Percentiles rank a stretch among this genome's conserved stretches.
Conservation (phyloP, 2,797 vertebrate genomes). For the Spondyliosoma cantharus region DNA sequence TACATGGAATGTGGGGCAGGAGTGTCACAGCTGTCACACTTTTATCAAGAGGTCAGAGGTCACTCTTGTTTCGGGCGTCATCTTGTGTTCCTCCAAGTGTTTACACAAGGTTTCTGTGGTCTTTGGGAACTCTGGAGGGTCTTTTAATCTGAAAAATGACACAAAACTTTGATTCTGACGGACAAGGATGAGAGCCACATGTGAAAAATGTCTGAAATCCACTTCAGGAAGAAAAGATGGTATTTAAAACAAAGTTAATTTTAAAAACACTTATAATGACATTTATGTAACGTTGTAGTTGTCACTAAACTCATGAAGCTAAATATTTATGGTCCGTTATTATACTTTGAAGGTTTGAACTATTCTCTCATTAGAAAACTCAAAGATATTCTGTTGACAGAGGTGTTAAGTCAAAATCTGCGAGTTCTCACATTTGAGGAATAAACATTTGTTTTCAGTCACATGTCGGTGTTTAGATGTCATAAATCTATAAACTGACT, state of each 20-base stretch:
- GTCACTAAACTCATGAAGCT: too few species aligned
- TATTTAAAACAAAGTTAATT: not conserved
- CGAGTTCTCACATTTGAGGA: too few species aligned
- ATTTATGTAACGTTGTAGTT: too few species aligned
- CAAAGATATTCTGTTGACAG: too few species aligned
- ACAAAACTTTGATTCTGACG: not conserved
- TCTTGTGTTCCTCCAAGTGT: not conserved
- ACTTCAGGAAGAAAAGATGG: not conserved
- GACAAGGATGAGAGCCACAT: too few species aligned
- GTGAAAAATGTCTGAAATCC: not conserved
- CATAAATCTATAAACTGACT: too few species aligned
- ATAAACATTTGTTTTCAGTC: too few species aligned
- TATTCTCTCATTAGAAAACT: too few species aligned
- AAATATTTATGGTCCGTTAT: too few species aligned
- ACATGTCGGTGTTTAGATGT: too few species aligned
- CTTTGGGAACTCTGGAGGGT: not conserved
- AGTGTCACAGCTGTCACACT: constrained; percentile 60
- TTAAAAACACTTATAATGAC: not conserved
- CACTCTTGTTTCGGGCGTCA: constrained; percentile 1
- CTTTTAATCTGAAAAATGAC: not conserved
- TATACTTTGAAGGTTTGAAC: too few species aligned
- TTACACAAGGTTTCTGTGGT: not conserved
- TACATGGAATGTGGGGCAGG: constrained; percentile 64
- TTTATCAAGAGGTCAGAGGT: constrained; percentile 61
- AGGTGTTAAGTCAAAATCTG: too few species aligned